These are phyloP conservation scores for Drosophila diplacantha DNA, from an alignment of 2,888 invertebrate species.

Conservation along the genomic window DNA sequence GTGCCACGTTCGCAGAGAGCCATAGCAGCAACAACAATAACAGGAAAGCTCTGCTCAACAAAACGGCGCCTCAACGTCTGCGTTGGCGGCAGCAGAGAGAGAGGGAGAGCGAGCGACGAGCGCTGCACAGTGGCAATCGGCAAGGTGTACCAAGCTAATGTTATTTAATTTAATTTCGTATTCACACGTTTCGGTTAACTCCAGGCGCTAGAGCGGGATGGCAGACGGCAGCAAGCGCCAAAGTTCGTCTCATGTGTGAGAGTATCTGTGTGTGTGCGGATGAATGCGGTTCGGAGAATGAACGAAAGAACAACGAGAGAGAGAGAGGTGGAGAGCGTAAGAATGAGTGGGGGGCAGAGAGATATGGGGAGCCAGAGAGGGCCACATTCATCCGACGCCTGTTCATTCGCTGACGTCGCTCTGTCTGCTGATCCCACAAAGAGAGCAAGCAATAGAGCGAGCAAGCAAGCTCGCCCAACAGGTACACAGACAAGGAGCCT, in stretches of 20 bases:
- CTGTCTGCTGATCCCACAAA: conserved; percentile 32
- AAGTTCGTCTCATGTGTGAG: conserved; percentile 4
- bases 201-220: conserved; percentile 25
- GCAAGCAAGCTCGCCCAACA: conserved; percentile 8
- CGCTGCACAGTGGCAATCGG: conserved; percentile 60
- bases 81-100: conserved; percentile 48
- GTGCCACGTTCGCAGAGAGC: conserved; percentile 48
- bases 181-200: conserved; percentile 60
- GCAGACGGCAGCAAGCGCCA: conserved; percentile 26
- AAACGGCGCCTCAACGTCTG: conserved; percentile 64
- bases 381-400: conserved; percentile 14
- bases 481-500: neutral
- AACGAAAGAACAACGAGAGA: conserved; percentile 46
- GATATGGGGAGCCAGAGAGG: neutral
- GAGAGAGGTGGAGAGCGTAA: neutral
- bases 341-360: neutral
- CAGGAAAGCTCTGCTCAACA: conserved; percentile 40
- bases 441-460: conserved; percentile 41
- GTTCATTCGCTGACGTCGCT: conserved; percentile 33
- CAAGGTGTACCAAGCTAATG: conserved; percentile 71
- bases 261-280: conserved; percentile 32
- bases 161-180: conserved; percentile 72
- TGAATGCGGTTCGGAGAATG: conserved; percentile 17
- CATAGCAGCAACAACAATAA: conserved; percentile 3
- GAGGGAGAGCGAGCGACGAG: neutral